phyloP scores from a whole-genome alignment of 2,113 vertebrate species.

The Amphiprion percula region DNA sequence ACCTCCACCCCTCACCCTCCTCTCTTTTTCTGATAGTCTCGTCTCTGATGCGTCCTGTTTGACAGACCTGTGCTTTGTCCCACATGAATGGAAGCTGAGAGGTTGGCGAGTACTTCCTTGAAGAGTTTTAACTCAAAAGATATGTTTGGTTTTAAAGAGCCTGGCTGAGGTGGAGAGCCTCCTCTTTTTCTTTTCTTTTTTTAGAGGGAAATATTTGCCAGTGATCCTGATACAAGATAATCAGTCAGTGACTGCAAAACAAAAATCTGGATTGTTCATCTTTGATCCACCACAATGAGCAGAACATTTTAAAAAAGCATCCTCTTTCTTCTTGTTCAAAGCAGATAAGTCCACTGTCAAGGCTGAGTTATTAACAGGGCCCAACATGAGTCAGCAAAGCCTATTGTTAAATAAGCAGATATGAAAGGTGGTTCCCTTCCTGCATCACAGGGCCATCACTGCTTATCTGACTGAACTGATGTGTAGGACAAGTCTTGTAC shows the following conservation, averaged over 20 bases:
- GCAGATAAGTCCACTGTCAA: conserved; percentile 42
- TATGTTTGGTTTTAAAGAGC: conserved; percentile 50
- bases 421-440: conserved; percentile 37
- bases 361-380: conserved; percentile 6
- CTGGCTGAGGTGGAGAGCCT: conserved; percentile 21
- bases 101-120: conserved; percentile 39
- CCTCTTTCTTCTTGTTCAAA: conserved; percentile 17
- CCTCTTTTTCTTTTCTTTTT: conserved; percentile 13
- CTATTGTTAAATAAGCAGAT: conserved; percentile 51
- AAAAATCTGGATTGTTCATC: conserved; percentile 31
- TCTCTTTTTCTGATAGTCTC: conserved; percentile 50
- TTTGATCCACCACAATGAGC: conserved; percentile 4
- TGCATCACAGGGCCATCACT: conserved; percentile 22
- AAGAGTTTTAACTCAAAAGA: conserved; percentile 57
- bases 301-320: conserved; percentile 30
- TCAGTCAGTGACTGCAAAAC: conserved; percentile 19
- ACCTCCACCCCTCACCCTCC: conserved; percentile 54
- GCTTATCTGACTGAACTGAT: conserved; percentile 48
- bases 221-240: conserved; percentile 51
- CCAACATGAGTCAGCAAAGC: conserved; percentile 54
- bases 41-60: conserved; percentile 73
- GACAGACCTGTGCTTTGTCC: conserved; percentile 69
- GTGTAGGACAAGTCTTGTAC: conserved; percentile 22
- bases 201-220: conserved; percentile 17
- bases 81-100: conserved; percentile 57